phyloP scores from a whole-genome alignment of 2,888 invertebrate genomes.

The Drosophila tripunctata region DNA sequence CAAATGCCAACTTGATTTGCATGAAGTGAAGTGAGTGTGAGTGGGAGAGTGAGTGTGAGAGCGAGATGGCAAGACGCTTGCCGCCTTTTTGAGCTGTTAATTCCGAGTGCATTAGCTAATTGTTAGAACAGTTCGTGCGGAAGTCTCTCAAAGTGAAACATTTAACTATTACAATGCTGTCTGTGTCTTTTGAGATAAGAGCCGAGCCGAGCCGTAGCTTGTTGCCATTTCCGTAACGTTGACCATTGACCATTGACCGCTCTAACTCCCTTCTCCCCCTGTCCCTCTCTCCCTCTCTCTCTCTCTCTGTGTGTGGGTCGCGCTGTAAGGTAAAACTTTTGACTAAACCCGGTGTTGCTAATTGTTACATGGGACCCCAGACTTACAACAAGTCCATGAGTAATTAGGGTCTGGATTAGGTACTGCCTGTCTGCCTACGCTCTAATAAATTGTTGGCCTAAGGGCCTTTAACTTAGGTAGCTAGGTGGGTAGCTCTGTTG shows the following conservation, averaged over 20 bases:
- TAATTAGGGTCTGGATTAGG: slow-evolving; percentile 75
- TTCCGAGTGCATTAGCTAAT: slow-evolving; percentile 57
- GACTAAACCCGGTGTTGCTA: slow-evolving; percentile 57
- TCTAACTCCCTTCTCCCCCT: background rate
- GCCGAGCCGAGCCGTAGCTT: background rate
- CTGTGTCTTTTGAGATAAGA: slow-evolving; percentile 48
- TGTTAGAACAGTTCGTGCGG: slow-evolving; percentile 56
- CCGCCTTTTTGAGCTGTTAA: slow-evolving; percentile 23
- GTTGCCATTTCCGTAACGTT: slow-evolving; percentile 16
- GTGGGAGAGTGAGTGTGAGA: background rate
- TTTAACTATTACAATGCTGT: no score
- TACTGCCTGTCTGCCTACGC: slow-evolving; percentile 47
- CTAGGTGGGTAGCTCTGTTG: slow-evolving; percentile 29
- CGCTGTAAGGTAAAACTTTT: slow-evolving; percentile 29
- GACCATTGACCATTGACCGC: slow-evolving; percentile 29
- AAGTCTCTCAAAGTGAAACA: slow-evolving; percentile 65
- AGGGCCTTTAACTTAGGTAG: slow-evolving; percentile 40
- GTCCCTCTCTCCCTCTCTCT: background rate
- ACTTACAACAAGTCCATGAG: slow-evolving; percentile 62
- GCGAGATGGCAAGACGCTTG: slow-evolving; percentile 29
- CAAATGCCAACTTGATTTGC: slow-evolving; percentile 40
- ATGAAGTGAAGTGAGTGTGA: slow-evolving; percentile 6
- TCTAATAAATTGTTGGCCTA: slow-evolving; percentile 64
- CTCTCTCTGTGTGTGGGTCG: slow-evolving; percentile 2
- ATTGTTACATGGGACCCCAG: slow-evolving; percentile 64